Evolutionary conservation across 2,113 vertebrate genomes (phyloP).

Genomic region (Brachirus orientalis): DNA sequence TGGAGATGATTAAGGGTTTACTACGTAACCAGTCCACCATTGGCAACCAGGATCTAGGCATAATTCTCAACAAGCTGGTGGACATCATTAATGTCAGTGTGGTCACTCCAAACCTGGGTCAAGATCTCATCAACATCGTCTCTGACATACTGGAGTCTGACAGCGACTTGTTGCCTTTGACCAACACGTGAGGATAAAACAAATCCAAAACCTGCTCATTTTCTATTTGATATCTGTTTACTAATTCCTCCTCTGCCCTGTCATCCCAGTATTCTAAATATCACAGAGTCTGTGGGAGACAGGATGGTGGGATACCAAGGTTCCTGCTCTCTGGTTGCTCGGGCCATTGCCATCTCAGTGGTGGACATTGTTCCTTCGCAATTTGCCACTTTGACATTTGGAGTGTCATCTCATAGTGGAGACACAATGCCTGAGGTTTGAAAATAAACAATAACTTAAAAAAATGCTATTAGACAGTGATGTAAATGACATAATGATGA

Average conservation of each 20-base stretch:
- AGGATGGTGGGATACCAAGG: constrained; percentile 77
- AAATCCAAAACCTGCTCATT: neutral
- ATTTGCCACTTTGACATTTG: constrained; percentile 85
- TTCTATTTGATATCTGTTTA: neutral
- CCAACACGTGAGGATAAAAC: constrained; percentile 72
- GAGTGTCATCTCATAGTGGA: constrained; percentile 74
- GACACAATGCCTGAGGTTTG: constrained; percentile 81
- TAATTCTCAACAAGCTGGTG: constrained; percentile 74
- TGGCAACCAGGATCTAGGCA: constrained; percentile 65
- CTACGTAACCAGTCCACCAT: constrained; percentile 55
- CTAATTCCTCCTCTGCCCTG: neutral
- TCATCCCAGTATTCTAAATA: constrained; percentile 84
- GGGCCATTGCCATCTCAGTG: constrained; percentile 80
- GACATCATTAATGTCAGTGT: constrained; percentile 52
- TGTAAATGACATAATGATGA: neutral
- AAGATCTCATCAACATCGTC: constrained; percentile 75
- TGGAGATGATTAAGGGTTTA: constrained; percentile 72
- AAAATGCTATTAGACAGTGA: too few relatives aligned
- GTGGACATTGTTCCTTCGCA: constrained; percentile 65
- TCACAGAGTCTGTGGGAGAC: constrained; percentile 85
- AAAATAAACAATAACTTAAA: neutral
- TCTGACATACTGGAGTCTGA: constrained; percentile 77
- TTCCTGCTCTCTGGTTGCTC: constrained; percentile 67
- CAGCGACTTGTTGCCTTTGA: constrained; percentile 76
- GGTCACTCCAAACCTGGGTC: constrained; percentile 69